These are phyloP conservation scores for Epinotia nisella DNA, from an alignment of 2,888 invertebrate genomes.

Conservation along the genomic window DNA sequence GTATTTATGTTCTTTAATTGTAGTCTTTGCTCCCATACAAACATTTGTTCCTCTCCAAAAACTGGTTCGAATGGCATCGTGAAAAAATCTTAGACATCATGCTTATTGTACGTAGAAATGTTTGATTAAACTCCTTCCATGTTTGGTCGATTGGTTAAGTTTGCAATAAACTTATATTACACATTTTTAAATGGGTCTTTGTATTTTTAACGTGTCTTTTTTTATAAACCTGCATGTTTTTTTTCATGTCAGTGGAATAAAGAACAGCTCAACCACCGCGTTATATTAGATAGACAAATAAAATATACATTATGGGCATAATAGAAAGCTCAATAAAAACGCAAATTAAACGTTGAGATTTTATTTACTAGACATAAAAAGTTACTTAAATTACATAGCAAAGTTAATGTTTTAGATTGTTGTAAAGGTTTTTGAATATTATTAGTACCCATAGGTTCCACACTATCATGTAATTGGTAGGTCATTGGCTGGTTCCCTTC, in stretches of 20 bases:
- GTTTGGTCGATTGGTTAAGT: neutral
- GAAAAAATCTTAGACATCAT: too few relatives aligned
- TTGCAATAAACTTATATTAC: neutral
- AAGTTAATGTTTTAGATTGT: slow-evolving; percentile 34
- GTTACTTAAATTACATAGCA: slow-evolving; percentile 10
- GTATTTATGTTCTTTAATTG: too few relatives aligned
- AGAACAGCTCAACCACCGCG: slow-evolving; percentile 7
- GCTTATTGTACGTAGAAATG: too few relatives aligned
- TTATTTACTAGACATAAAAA: slow-evolving; percentile 13
- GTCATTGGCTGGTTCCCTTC: slow-evolving; percentile 23
- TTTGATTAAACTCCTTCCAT: neutral
- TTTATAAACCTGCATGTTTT: neutral
- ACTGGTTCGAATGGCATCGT: too few relatives aligned
- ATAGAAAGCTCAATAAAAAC: slow-evolving; percentile 31
- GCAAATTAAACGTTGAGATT: slow-evolving; percentile 8
- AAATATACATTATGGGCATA: slow-evolving; percentile 37
- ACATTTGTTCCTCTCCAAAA: too few relatives aligned
- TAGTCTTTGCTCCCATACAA: too few relatives aligned
- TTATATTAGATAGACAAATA: slow-evolving; percentile 35
- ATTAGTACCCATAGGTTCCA: slow-evolving; percentile 24
- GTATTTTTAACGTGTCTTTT: neutral
- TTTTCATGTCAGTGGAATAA: neutral
- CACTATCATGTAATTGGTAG: neutral
- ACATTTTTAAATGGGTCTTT: neutral
- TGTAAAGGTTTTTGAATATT: slow-evolving; percentile 29